Conservation (phyloP, 2,113 vertebrate species). For the Orthonyx spaldingii region DNA sequence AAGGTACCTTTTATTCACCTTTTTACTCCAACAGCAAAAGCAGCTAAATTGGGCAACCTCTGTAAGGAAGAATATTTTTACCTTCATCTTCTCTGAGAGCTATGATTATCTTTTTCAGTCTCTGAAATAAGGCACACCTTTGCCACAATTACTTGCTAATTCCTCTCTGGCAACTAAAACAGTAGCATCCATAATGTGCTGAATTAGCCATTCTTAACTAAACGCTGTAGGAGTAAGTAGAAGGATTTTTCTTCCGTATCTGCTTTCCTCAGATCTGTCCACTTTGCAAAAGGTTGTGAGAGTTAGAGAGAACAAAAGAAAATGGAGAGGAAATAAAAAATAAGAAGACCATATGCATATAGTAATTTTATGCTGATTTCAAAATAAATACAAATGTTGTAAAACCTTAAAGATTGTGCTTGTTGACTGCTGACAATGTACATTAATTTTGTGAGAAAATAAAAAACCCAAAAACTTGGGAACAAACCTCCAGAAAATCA, state of each 20-base stretch:
- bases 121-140: neutral
- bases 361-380: neutral
- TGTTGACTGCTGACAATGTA: neutral
- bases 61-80: neutral
- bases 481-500: neutral
- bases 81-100: neutral
- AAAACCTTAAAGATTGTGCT: neutral
- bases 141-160: neutral
- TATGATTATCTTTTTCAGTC: neutral
- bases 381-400: neutral
- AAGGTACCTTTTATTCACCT: neutral
- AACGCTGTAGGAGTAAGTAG: neutral
- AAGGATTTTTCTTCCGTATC: neutral
- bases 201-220: neutral
- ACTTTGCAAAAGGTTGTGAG: neutral
- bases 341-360: neutral
- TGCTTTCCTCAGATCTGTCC: neutral
- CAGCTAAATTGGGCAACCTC: neutral
- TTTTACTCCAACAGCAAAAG: neutral
- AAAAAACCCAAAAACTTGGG: neutral
- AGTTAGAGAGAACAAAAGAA: neutral
- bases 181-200: neutral
- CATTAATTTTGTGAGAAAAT: neutral
- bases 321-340: neutral
- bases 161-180: neutral